phyloP scores from a whole-genome alignment of 2,797 vertebrate genomes.

The Gymnothorax javanicus region DNA sequence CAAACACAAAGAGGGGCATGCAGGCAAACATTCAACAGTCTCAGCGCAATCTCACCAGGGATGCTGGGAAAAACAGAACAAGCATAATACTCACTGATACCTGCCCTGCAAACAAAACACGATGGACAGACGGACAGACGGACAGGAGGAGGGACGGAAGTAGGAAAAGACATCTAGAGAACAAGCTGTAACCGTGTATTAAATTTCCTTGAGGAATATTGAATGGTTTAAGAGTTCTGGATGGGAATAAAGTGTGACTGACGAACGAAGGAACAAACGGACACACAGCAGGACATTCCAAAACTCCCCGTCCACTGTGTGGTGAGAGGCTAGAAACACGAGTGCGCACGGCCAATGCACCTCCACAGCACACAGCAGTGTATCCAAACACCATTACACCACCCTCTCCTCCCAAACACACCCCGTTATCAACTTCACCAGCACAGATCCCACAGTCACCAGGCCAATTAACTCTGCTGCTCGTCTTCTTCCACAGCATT shows the following conservation, averaged over 20 bases:
- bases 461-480: background rate
- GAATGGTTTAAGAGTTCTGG: too few relatives aligned
- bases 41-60: background rate
- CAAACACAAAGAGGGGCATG: background rate
- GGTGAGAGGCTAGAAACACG: background rate
- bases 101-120: too few relatives aligned
- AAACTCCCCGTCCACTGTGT: too few relatives aligned
- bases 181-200: too few relatives aligned
- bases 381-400: background rate
- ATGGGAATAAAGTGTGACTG: too few relatives aligned
- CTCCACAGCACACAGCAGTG: constrained; percentile 8
- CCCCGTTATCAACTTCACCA: background rate
- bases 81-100: too few relatives aligned
- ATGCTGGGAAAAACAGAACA: background rate
- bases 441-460: background rate
- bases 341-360: background rate
- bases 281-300: too few relatives aligned
- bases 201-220: too few relatives aligned
- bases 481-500: background rate
- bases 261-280: too few relatives aligned
- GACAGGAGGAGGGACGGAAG: too few relatives aligned
- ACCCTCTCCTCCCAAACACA: background rate
- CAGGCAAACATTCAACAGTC: background rate
- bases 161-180: too few relatives aligned
- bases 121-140: too few relatives aligned